Evolutionary conservation across 2,797 vertebrate species (phyloP), one percentile per base, ranked within the genome.

Genomic region (Kryptopterus vitreolus): DNA sequence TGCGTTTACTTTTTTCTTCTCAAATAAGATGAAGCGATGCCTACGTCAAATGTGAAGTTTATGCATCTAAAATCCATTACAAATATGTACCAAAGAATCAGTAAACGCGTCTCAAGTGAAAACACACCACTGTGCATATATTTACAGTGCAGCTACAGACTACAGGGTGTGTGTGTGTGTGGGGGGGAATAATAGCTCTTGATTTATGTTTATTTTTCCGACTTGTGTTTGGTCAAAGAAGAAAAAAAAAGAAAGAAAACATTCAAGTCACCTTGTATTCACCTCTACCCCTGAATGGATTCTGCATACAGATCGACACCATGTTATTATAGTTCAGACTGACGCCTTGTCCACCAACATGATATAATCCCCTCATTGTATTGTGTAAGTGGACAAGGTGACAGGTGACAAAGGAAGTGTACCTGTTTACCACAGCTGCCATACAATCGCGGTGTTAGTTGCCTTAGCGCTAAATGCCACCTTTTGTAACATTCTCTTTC

Each of bases 401-500:
- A 76, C 59, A 71, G 31, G 31, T 29, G 29, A 79, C 53, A 26
- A 83, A 50, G 53, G 74, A 61, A 58, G 66, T 62, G 38, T 22
- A 52, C n/a, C 46, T 58, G 63, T 48, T 68, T 31, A 61, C 48
- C 61, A 58, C 63, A 61, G 68, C 66, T 82, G 31, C 50, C 70
- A 75, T 10, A n/a, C 20, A 76, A 69, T 57, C 18, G 2, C 6
- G 5, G 62, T 53, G 11, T 66, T 57, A 73, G 78, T 69, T 69
- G 58, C 75, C 70, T 29, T 74, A 71, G 66, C 46, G 48, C 77
- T 53, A 50, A 77, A 83, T 79, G 52, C 10, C 22, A 9, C 66
- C 33, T 84, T 84, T 66, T 62, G 76, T 77, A 76, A 62, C 46
- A 62, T 73, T 82, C 57, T 63, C 29, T 74, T 59, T 76, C n/a